phyloP scores from a whole-genome alignment of 2,888 invertebrate genomes.

The Melieria omissa region DNA sequence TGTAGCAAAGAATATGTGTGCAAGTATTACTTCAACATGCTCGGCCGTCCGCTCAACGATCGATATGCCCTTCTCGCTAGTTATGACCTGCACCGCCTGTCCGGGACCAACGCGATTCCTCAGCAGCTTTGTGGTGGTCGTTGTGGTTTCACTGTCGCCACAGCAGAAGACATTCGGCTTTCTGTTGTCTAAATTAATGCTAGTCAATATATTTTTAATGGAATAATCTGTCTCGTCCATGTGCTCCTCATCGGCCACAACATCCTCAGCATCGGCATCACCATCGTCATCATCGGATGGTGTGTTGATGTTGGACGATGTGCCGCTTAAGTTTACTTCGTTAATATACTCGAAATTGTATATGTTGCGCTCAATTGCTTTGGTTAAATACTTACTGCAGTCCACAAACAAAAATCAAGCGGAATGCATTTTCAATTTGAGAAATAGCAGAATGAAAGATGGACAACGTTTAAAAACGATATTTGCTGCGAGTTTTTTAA shows the following conservation, averaged over 20 bases:
- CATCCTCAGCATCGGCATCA: conserved; percentile 40
- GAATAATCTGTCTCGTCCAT: conserved; percentile 66
- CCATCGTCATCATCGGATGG: conserved; percentile 46
- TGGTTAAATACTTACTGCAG: conserved; percentile 63
- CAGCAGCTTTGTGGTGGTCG: conserved; percentile 52
- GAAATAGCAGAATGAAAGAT: conserved; percentile 41
- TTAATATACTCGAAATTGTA: conserved; percentile 69
- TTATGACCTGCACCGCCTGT: conserved; percentile 79
- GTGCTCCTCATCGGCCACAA: conserved; percentile 53
- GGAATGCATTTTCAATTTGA: too few species aligned
- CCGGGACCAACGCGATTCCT: conserved; percentile 69
- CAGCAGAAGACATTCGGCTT: conserved; percentile 65
- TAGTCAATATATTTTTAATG: conserved; percentile 56
- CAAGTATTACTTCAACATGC: conserved; percentile 14
- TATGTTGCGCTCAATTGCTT: too few species aligned
- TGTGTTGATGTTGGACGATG: conserved; percentile 44
- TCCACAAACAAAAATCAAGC: conserved; percentile 28
- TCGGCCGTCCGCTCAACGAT: conserved; percentile 28
- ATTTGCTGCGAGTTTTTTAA: too few species aligned
- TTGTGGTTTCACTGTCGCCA: conserved; percentile 43
- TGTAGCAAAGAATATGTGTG: conserved; percentile 7
- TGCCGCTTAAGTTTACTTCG: conserved; percentile 59
- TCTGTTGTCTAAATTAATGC: conserved; percentile 63
- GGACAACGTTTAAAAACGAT: background rate
- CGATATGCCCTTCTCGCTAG: conserved; percentile 51